phyloP scores from a whole-genome alignment of 1,140 invertebrate genomes.

The Calycopis cecrops region DNA sequence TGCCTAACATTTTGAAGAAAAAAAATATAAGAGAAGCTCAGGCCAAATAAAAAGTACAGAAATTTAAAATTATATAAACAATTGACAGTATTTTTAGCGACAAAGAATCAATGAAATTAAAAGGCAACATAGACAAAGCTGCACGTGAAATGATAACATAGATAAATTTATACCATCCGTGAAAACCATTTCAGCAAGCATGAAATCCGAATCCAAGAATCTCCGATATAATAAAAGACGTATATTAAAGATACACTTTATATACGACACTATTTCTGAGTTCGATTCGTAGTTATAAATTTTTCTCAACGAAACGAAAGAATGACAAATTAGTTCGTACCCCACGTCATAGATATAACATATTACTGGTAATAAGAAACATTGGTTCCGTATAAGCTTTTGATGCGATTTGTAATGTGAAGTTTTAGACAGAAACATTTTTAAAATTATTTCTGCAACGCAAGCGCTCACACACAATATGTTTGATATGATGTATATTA shows the following conservation, averaged over 20 bases:
- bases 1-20: too few relatives aligned
- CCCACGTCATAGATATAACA: constrained; percentile 32
- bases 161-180: too few relatives aligned
- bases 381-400: constrained; percentile 10
- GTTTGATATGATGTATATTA: too few relatives aligned
- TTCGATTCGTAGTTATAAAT: constrained; percentile 17
- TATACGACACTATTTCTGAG: constrained; percentile 18
- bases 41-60: too few relatives aligned
- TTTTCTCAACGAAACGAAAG: constrained; percentile 10
- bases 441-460: neutral
- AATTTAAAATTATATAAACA: too few relatives aligned
- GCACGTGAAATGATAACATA: too few relatives aligned
- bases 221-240: constrained; percentile 12
- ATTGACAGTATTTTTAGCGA: too few relatives aligned
- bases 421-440: neutral
- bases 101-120: too few relatives aligned
- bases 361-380: constrained; percentile 30
- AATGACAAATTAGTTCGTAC: constrained; percentile 32
- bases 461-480: too few relatives aligned
- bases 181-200: neutral
- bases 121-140: too few relatives aligned
- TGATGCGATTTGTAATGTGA: constrained; percentile 10
- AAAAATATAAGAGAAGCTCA: too few relatives aligned
- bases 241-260: constrained; percentile 8
- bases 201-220: neutral